Conservation (phyloP, 37 sponge, comb jelly and placozoan species). For the Crambe crambe region DNA sequence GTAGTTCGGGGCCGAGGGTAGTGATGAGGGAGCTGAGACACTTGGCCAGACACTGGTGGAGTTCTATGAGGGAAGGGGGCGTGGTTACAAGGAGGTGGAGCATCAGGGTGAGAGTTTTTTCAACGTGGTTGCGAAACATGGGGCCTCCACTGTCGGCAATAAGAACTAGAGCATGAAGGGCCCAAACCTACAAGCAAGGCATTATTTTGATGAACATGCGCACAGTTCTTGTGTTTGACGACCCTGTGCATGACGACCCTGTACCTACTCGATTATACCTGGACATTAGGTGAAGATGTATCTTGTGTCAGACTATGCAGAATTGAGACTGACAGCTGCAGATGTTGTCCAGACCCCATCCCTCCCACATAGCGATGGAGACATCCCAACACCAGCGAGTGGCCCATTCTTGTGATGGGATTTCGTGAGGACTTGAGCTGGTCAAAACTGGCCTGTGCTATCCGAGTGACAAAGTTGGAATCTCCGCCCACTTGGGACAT, state of each 20-base stretch:
- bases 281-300: conserved; percentile 48
- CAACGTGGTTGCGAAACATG: conserved; percentile 91
- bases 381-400: conserved; percentile 92
- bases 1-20: conserved; percentile 96
- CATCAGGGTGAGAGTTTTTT: conserved; percentile 79
- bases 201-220: too few relatives aligned
- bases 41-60: conserved; percentile 90
- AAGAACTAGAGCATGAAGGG: conserved; percentile 88
- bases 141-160: conserved; percentile 97
- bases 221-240: not conserved
- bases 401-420: conserved; percentile 73
- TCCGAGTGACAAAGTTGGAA: conserved; percentile 74
- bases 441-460: conserved; percentile 85
- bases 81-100: conserved; percentile 74
- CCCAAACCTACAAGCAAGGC: conserved; percentile 78
- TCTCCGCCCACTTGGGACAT: conserved; percentile 85
- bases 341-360: conserved; percentile 92
- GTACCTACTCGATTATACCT: conserved; percentile 11
- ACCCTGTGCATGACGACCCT: too few relatives aligned
- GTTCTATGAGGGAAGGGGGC: conserved; percentile 57
- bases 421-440: conserved; percentile 72
- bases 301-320: conserved; percentile 83
- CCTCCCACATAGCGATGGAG: conserved; percentile 95
- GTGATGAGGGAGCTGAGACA: conserved; percentile 93
- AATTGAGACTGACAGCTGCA: conserved; percentile 76